phyloP scores from a whole-genome alignment of 2,113 vertebrate genomes.

The Corvus hawaiiensis region DNA sequence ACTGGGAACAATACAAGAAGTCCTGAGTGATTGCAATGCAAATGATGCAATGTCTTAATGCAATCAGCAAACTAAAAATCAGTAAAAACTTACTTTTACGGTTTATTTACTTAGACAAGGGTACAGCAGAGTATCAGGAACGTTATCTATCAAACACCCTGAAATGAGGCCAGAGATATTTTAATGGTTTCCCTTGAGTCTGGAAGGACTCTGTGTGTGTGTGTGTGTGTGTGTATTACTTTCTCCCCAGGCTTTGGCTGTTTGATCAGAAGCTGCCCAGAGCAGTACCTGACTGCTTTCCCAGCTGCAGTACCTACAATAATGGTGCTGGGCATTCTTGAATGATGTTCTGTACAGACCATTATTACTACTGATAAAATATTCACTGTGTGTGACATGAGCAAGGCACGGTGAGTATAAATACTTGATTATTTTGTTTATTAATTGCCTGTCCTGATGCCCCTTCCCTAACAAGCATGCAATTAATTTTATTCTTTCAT shows the following conservation, averaged over 20 bases:
- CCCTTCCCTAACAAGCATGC: background rate
- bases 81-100: background rate
- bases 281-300: background rate
- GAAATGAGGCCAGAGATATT: background rate
- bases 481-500: background rate
- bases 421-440: background rate
- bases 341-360: background rate
- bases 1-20: background rate
- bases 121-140: background rate
- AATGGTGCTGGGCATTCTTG: background rate
- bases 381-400: background rate
- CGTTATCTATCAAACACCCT: background rate
- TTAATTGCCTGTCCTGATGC: background rate
- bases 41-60: background rate
- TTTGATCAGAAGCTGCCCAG: background rate
- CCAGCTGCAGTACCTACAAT: background rate
- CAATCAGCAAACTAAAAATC: background rate
- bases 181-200: background rate
- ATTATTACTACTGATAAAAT: background rate
- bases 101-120: background rate
- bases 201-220: background rate
- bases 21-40: background rate
- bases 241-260: background rate
- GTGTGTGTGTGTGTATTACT: background rate
- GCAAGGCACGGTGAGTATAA: background rate